Percentiles rank a stretch among this genome's conserved stretches.
phyloP scores from a whole-genome alignment of 1,140 invertebrate species.

The Agrilus planipennis region DNA sequence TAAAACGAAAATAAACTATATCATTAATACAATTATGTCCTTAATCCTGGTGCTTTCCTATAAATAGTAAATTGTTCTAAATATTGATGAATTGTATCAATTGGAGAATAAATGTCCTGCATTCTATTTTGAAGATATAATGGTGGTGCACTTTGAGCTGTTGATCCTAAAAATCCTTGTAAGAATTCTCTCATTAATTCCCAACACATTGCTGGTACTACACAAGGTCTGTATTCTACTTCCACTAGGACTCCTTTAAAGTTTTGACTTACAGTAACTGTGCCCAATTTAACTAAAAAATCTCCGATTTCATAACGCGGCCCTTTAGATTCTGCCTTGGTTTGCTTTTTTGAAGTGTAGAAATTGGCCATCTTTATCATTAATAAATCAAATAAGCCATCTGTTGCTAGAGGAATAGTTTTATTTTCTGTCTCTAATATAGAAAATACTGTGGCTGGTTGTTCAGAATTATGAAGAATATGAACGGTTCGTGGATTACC shows the following conservation, averaged over 20 bases:
- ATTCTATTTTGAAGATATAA: constrained; percentile 57
- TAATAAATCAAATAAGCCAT: constrained; percentile 80
- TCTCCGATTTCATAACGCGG: constrained; percentile 85
- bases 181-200: constrained; percentile 85
- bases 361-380: constrained; percentile 80
- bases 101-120: constrained; percentile 78
- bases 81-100: constrained; percentile 91
- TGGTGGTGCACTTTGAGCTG: constrained; percentile 49
- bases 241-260: constrained; percentile 92
- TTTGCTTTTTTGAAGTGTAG: constrained; percentile 81
- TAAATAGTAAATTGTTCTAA: constrained; percentile 88
- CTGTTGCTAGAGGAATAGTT: constrained; percentile 75
- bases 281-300: constrained; percentile 89
- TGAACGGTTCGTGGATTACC: constrained; percentile 70
- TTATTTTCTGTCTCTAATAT: constrained; percentile 79
- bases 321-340: constrained; percentile 79
- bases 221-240: constrained; percentile 88
- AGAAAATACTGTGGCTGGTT: constrained; percentile 87
- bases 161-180: constrained; percentile 78
- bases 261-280: constrained; percentile 81
- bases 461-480: constrained; percentile 89
- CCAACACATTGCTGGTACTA: constrained; percentile 79
- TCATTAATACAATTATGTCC: constrained; percentile 10
- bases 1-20: too few relatives aligned
- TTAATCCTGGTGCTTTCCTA: constrained; percentile 54